Conservation (phyloP, 2,797 vertebrate species). For the Okamejei kenojei region DNA sequence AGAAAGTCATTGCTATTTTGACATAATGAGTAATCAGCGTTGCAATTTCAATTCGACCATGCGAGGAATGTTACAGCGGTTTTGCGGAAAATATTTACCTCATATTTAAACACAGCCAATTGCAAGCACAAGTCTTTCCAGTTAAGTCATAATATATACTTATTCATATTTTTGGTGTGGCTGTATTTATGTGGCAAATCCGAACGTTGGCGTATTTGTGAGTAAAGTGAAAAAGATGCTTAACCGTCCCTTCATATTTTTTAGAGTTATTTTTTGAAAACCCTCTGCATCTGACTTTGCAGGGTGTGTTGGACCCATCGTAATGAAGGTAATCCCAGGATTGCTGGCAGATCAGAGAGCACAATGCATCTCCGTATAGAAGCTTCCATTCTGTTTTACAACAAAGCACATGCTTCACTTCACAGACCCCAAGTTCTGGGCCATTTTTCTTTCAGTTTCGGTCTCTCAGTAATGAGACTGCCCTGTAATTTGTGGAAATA, state of each 20-base stretch:
- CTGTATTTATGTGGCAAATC: not conserved
- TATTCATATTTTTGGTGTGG: not conserved
- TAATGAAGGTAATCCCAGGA: slow-evolving; percentile 22
- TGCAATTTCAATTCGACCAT: not conserved
- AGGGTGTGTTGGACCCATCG: not conserved
- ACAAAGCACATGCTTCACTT: slow-evolving; percentile 34
- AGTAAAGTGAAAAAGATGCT: not conserved
- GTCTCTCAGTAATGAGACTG: slow-evolving; percentile 52
- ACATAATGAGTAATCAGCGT: not conserved
- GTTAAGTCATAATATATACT: not conserved
- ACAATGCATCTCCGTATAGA: slow-evolving; percentile 29
- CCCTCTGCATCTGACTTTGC: not conserved
- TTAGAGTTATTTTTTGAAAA: slow-evolving; percentile 1
- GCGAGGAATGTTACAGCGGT: not conserved
- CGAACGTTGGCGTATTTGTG: not conserved
- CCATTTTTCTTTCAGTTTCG: slow-evolving; percentile 39
- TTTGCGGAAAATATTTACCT: too few relatives aligned
- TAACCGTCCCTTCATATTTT: not conserved
- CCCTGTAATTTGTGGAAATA: slow-evolving; percentile 58
- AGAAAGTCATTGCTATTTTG: not conserved
- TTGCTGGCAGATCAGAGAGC: slow-evolving; percentile 14
- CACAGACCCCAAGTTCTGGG: slow-evolving; percentile 34
- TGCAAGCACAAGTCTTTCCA: not conserved
- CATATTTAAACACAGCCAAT: not conserved
- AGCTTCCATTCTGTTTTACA: slow-evolving; percentile 32